These are phyloP conservation scores for Sebastes elongatus DNA, from an alignment of 2,797 vertebrate genomes.

Conservation along the genomic window DNA sequence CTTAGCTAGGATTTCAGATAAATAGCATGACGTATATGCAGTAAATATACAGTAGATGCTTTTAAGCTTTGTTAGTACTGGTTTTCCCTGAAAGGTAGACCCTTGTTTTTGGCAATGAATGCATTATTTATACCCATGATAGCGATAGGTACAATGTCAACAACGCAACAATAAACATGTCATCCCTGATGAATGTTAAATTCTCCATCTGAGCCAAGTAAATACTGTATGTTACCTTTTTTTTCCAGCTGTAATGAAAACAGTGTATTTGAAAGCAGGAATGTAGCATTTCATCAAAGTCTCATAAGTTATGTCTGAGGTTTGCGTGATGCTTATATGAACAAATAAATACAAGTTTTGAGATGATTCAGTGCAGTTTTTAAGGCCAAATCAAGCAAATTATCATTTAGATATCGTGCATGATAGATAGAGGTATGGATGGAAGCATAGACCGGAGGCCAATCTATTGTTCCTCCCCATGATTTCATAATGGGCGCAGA, in stretches of 20 bases:
- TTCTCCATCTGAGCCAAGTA: conserved; percentile 20
- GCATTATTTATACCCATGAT: conserved; percentile 33
- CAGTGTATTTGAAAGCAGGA: conserved; percentile 1
- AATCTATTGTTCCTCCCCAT: neutral
- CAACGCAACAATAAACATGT: conserved; percentile 56
- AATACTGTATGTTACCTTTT: conserved; percentile 1
- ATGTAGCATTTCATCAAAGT: conserved; percentile 13
- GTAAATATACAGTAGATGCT: conserved; percentile 41
- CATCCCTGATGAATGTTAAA: conserved; percentile 36
- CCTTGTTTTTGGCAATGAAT: conserved; percentile 15
- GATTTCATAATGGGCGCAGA: conserved; percentile 12
- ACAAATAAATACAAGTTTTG: conserved; percentile 15
- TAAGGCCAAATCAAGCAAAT: conserved; percentile 26
- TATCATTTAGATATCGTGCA: neutral
- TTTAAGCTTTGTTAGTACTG: conserved; percentile 33
- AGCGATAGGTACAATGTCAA: conserved; percentile 31
- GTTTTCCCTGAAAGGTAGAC: conserved; percentile 24
- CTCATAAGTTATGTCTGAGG: conserved; percentile 15
- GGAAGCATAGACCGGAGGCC: neutral
- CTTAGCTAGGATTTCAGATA: conserved; percentile 50
- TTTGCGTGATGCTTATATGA: neutral
- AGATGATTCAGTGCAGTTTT: neutral
- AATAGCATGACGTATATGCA: conserved; percentile 38
- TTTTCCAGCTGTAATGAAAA: conserved; percentile 6
- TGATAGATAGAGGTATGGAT: conserved; percentile 8